These are phyloP conservation scores for Drosophila algonquin DNA, from an alignment of 2,888 invertebrate genomes.

Conservation along the genomic window DNA sequence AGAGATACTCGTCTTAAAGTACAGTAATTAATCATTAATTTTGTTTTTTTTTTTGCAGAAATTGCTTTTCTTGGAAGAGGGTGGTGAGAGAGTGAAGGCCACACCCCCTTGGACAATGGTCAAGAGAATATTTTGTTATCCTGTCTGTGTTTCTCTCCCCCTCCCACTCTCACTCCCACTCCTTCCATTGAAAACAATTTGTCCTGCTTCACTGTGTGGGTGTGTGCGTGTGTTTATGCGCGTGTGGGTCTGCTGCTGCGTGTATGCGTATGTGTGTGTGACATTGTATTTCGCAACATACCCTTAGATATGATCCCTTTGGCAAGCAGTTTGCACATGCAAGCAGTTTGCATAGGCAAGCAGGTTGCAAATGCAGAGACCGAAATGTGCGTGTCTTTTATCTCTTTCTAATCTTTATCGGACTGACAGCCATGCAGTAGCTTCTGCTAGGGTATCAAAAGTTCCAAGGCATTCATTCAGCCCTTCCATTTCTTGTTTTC, in stretches of 20 bases:
- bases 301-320: not conserved
- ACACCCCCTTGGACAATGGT: slow-evolving; percentile 8
- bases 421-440: no score
- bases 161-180: not conserved
- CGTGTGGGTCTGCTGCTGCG: slow-evolving; percentile 15
- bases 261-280: slow-evolving; percentile 32
- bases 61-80: not conserved
- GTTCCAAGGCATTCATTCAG: not conserved
- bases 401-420: no score
- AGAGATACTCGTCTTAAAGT: slow-evolving; percentile 11
- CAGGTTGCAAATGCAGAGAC: no score
- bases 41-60: not conserved
- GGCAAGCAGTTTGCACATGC: not conserved
- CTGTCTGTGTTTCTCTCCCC: not conserved
- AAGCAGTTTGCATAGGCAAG: no score
- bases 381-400: no score
- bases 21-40: no score
- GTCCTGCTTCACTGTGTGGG: slow-evolving; percentile 29
- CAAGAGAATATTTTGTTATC: slow-evolving; percentile 31
- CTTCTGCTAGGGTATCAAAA: not conserved
- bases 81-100: slow-evolving; percentile 2
- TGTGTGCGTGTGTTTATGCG: slow-evolving; percentile 25
- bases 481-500: slow-evolving; percentile 7
- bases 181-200: slow-evolving; percentile 32
- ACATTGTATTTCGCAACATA: slow-evolving; percentile 35